Conservation (phyloP, 1,140 invertebrate genomes). For the Myzus persicae region DNA sequence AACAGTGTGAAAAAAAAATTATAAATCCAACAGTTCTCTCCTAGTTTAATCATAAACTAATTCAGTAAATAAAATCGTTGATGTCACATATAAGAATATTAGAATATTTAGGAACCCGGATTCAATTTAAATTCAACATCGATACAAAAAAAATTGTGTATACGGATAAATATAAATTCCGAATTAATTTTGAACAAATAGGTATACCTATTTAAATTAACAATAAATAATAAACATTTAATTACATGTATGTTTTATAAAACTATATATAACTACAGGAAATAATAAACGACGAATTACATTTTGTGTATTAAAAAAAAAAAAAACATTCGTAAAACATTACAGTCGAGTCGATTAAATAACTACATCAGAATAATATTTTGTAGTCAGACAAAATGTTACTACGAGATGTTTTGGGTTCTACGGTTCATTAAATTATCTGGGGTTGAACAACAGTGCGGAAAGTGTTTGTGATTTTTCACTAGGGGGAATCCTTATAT, state of each 20-base stretch:
- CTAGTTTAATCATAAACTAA: neutral
- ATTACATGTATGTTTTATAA: neutral
- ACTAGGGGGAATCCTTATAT: constrained; percentile 49
- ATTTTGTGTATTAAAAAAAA: neutral
- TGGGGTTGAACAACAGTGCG: neutral
- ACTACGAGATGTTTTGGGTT: constrained; percentile 42
- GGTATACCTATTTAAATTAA: too few species aligned
- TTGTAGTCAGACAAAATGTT: neutral
- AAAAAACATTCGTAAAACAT: neutral
- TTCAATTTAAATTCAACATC: neutral
- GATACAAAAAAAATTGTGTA: neutral
- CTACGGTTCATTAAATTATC: constrained; percentile 40
- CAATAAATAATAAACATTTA: neutral
- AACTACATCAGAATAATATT: neutral
- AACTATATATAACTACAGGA: neutral
- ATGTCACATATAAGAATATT: neutral
- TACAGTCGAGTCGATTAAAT: neutral
- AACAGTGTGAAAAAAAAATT: neutral
- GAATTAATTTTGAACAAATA: neutral
- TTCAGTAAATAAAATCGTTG: neutral
- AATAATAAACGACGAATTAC: neutral
- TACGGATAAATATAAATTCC: neutral
- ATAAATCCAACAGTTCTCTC: neutral
- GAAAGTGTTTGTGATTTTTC: constrained; percentile 29
- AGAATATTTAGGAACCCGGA: neutral